These are phyloP conservation scores for Erebia ligea DNA, from an alignment of 2,888 invertebrate genomes.

Conservation along the genomic window DNA sequence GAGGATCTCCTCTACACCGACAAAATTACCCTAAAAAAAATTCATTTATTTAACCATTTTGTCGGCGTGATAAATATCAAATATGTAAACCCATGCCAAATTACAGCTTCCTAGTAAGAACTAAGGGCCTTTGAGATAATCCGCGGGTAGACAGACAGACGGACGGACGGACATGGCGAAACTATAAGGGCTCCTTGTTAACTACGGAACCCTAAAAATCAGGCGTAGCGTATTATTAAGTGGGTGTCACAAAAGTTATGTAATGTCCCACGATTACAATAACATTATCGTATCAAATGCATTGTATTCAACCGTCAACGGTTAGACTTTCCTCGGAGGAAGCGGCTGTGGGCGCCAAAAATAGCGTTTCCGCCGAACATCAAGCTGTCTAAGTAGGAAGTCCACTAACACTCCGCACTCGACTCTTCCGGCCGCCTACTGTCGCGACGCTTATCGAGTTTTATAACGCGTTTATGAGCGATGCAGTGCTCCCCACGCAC, in stretches of 20 bases:
- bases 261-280: neutral
- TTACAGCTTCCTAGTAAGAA: too few relatives aligned
- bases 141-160: too few relatives aligned
- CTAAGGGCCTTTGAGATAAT: too few relatives aligned
- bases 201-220: too few relatives aligned
- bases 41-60: too few relatives aligned
- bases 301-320: slow-evolving; percentile 54
- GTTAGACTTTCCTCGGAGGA: slow-evolving; percentile 79
- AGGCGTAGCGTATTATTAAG: neutral
- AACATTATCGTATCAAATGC: slow-evolving; percentile 24
- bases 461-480: slow-evolving; percentile 77
- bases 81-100: too few relatives aligned
- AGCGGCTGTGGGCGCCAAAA: slow-evolving; percentile 79
- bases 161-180: too few relatives aligned
- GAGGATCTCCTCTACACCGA: too few relatives aligned
- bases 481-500: slow-evolving; percentile 70
- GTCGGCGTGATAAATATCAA: too few relatives aligned
- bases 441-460: slow-evolving; percentile 79
- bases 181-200: too few relatives aligned
- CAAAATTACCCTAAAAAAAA: too few relatives aligned
- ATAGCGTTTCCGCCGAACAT: slow-evolving; percentile 78
- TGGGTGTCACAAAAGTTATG: neutral
- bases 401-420: slow-evolving; percentile 69
- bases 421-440: slow-evolving; percentile 80
- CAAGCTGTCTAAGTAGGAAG: slow-evolving; percentile 79